Conservation (phyloP, 2,888 invertebrate genomes). For the Perizoma affinitatum region DNA sequence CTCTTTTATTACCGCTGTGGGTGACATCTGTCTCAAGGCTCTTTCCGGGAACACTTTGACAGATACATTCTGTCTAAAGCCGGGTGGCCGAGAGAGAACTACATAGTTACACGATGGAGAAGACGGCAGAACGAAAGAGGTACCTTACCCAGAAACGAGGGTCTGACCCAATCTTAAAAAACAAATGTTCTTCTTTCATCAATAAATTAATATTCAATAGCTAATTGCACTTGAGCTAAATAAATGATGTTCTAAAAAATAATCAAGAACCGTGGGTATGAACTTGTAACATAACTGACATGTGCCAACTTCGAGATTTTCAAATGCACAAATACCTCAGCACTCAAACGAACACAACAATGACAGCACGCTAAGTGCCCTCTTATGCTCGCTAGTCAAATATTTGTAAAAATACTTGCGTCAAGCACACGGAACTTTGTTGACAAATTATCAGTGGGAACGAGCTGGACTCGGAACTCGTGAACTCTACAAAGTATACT, state of each 20-base stretch:
- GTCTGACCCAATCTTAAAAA: no score
- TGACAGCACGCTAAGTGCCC: slow-evolving; percentile 70
- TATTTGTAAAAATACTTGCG: slow-evolving; percentile 62
- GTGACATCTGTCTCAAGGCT: no score
- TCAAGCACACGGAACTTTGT: slow-evolving; percentile 53
- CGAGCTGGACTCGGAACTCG: slow-evolving; percentile 37
- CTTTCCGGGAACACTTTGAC: no score
- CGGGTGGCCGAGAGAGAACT: no score
- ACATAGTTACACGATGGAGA: no score
- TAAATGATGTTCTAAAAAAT: slow-evolving; percentile 1
- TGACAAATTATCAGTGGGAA: slow-evolving; percentile 70
- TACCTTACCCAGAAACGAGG: no score
- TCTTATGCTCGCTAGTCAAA: slow-evolving; percentile 68
- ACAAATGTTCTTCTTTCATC: no score
- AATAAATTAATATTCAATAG: background rate
- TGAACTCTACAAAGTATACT: slow-evolving; percentile 20
- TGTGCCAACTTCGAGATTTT: slow-evolving; percentile 34
- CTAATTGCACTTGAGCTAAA: background rate
- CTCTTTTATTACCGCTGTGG: no score
- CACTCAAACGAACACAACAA: slow-evolving; percentile 60
- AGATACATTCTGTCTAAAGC: no score
- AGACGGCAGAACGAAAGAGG: no score
- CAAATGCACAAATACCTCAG: slow-evolving; percentile 45
- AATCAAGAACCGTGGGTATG: slow-evolving; percentile 31
- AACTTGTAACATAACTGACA: slow-evolving; percentile 22